Evolutionary conservation across 2,113 vertebrate genomes (phyloP).

Genomic region (Leucosticte australis): DNA sequence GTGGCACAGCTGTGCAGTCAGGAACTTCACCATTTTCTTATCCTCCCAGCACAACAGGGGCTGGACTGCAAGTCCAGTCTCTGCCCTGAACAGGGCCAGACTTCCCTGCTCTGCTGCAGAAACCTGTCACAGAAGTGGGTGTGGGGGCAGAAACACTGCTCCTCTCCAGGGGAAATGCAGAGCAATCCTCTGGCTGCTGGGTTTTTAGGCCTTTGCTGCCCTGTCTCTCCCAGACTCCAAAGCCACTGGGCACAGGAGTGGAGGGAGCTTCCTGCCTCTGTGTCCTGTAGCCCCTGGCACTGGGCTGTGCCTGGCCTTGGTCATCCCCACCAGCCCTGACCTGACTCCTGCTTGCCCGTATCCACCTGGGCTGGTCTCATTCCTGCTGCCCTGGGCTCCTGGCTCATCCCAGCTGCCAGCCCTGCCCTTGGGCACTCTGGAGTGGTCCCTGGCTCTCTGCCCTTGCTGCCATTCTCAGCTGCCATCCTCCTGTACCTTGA

Average conservation of each 20-base stretch:
- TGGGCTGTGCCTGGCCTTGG: neutral
- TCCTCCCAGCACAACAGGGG: neutral
- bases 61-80: neutral
- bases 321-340: neutral
- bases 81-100: neutral
- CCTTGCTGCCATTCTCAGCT: neutral
- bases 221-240: neutral
- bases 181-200: neutral
- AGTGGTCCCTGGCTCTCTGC: neutral
- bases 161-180: neutral
- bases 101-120: neutral
- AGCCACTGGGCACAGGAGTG: no score
- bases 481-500: neutral
- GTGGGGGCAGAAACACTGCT: neutral
- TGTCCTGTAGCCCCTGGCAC: neutral
- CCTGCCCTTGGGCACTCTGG: neutral
- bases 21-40: neutral
- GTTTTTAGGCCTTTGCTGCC: neutral
- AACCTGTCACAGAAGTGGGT: neutral
- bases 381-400: neutral
- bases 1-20: neutral
- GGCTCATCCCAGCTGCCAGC: neutral
- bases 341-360: neutral
- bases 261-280: neutral
- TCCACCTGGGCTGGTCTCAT: neutral